Evolutionary conservation across 2,888 invertebrate species (phyloP).

Genomic region (Parnassius mnemosyne): DNA sequence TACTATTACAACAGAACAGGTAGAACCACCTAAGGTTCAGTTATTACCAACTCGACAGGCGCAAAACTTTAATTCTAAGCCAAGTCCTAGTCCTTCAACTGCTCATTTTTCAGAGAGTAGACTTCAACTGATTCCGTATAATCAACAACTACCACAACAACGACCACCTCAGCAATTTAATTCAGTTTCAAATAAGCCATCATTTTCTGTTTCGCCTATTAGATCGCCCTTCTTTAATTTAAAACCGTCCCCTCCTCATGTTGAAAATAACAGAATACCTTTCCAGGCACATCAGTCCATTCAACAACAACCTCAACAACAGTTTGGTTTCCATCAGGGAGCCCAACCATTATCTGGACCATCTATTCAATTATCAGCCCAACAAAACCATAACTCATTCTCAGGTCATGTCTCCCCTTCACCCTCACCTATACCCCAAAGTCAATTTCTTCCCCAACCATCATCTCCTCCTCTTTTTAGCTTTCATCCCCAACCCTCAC

Average conservation of each 20-base stretch:
- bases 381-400: conserved; percentile 53
- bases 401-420: conserved; percentile 49
- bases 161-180: conserved; percentile 66
- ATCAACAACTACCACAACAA: conserved; percentile 76
- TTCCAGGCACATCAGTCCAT: conserved; percentile 46
- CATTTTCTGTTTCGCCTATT: conserved; percentile 55
- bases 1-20: conserved; percentile 74
- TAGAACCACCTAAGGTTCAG: conserved; percentile 70
- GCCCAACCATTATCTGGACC: conserved; percentile 57
- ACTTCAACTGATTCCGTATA: conserved; percentile 56
- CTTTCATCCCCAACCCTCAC: conserved; percentile 65
- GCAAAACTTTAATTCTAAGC: conserved; percentile 54
- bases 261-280: conserved; percentile 64
- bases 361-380: conserved; percentile 46
- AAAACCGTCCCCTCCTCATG: conserved; percentile 68
- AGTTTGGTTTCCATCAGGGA: conserved; percentile 71
- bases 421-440: conserved; percentile 45
- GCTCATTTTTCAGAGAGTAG: conserved; percentile 58
- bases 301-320: conserved; percentile 59
- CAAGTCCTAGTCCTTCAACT: conserved; percentile 58
- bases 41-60: conserved; percentile 55
- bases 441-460: conserved; percentile 67
- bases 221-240: conserved; percentile 69
- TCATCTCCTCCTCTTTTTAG: conserved; percentile 64
- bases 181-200: conserved; percentile 59